These are phyloP conservation scores for Asteroscopus sphinx DNA, from an alignment of 2,888 invertebrate species.

Conservation along the genomic window DNA sequence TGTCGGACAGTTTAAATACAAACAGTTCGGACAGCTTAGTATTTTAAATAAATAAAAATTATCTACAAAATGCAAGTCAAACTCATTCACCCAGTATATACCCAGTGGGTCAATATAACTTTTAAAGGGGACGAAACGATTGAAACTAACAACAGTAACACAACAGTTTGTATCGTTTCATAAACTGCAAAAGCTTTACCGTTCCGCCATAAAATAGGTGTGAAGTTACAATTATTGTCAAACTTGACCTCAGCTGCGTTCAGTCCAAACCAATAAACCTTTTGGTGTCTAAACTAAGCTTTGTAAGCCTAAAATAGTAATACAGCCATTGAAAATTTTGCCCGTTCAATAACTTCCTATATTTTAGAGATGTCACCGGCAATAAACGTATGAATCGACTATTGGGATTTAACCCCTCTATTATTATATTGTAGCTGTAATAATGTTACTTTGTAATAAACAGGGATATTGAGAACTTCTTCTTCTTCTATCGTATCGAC, in stretches of 20 bases:
- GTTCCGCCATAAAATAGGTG: constrained; percentile 22
- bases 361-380: constrained; percentile 33
- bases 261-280: constrained; percentile 19
- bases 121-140: no score
- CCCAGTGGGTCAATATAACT: no score
- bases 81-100: no score
- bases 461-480: not conserved
- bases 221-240: constrained; percentile 16
- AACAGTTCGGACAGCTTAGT: no score
- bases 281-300: constrained; percentile 22
- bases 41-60: no score
- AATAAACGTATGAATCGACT: not conserved
- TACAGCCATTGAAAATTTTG: constrained; percentile 70
- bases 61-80: no score
- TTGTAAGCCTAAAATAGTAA: constrained; percentile 63
- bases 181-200: not conserved
- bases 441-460: not conserved
- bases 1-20: no score
- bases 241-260: not conserved
- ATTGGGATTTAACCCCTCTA: not conserved
- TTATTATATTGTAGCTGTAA: not conserved
- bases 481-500: no score
- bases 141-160: not conserved
- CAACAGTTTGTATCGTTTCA: not conserved
- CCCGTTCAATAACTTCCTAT: constrained; percentile 67